Evolutionary conservation across 2,888 invertebrate genomes (phyloP), one percentile per base, ranked within the genome.

Genomic region (Dasypogon diadema): DNA sequence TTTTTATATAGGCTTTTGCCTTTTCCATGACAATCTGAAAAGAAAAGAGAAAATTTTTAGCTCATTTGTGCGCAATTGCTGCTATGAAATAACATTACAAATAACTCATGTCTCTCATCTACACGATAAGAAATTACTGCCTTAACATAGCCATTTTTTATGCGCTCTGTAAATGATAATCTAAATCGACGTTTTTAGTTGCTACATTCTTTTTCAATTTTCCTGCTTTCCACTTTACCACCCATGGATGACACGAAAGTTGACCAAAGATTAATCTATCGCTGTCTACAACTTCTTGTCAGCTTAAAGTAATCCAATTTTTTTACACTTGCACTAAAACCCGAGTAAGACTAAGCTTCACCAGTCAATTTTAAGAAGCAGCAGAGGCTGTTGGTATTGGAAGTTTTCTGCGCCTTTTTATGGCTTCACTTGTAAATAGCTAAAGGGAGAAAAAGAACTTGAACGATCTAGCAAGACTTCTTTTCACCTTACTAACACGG

Each of bases 1-100:
- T 91, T 87, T 91, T 91, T 85, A 91, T 91, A 83, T 91, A 91
- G 80, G 91, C 90, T 87, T 91, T 92, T 83, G 90, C 90, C 85
- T 90, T 90, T 88, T 90, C 90, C 90, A 90, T 90, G 81, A 16
- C 84, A 83, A 81, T 77, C 80, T 81, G 73, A 82, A 73, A 6
- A 77, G 76, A 54, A 74, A 46, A 21, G 54, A 72, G 51, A 37
- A 65, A 6, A 55, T 34, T 54, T 16, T 26, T 70, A 14, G n/a
- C 26, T 24, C 12, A 24, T 24, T 54, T 21, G 22, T 14, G 21
- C 1, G n/a, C 5, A 16, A 48, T 48, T 48, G 16, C n/a, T n/a
- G n/a, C n/a, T n/a, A n/a, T n/a, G n/a, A n/a, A n/a, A n/a, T n/a
- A n/a, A n/a, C n/a, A n/a, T n/a, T n/a, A n/a, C n/a, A n/a, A n/a